Evolutionary conservation across 2,888 invertebrate genomes (phyloP).

Genomic region (Pammene aurita): DNA sequence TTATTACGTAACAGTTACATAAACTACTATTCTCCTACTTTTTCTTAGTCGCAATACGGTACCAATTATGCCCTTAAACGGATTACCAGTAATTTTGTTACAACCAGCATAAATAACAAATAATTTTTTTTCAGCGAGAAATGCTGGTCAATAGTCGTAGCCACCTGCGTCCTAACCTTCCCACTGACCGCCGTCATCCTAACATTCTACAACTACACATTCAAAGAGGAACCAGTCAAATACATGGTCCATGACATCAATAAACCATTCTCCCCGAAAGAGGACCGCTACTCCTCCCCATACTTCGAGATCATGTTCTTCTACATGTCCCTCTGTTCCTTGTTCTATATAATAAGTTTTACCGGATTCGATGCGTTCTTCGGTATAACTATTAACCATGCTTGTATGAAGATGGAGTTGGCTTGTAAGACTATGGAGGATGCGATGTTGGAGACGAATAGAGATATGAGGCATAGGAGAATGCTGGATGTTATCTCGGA

Average conservation of each 20-base stretch:
- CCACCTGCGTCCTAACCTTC: constrained; percentile 52
- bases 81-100: too few species aligned
- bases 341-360: constrained; percentile 56
- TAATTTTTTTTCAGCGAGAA: constrained; percentile 48
- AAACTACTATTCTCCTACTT: too few species aligned
- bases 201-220: constrained; percentile 53
- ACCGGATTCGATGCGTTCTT: constrained; percentile 65
- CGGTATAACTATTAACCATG: constrained; percentile 62
- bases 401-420: constrained; percentile 65
- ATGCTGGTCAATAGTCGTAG: constrained; percentile 54
- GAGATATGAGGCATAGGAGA: constrained; percentile 39
- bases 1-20: too few species aligned
- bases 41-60: too few species aligned
- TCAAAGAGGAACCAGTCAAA: constrained; percentile 49
- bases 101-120: too few species aligned
- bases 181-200: constrained; percentile 54
- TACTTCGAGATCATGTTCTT: constrained; percentile 60
- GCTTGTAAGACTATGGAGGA: constrained; percentile 59
- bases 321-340: constrained; percentile 52
- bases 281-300: constrained; percentile 56
- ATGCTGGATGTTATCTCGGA: constrained; percentile 57
- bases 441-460: constrained; percentile 47
- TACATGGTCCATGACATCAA: constrained; percentile 67
- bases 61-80: too few species aligned
- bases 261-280: constrained; percentile 51